Evolutionary conservation across 2,888 invertebrate genomes (phyloP), one percentile per base, ranked within the genome.

Genomic region (Ichneumon xanthorius): DNA sequence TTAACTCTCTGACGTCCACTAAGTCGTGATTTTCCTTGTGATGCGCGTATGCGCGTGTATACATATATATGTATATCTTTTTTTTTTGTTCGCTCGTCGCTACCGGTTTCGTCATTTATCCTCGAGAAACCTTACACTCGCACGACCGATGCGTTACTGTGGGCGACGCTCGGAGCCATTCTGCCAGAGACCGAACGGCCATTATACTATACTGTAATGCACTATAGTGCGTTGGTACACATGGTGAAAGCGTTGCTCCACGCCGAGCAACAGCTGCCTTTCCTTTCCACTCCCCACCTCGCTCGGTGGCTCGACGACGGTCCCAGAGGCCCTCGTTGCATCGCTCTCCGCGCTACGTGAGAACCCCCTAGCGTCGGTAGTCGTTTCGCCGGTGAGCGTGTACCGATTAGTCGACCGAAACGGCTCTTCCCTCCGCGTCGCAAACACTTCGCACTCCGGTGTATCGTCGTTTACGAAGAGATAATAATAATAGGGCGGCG

Each of bases 381-480:
- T 30, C 61, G 16, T 7, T 67, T 19, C 40, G 4, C 40, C 22
- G n/a, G 22, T 19, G 4, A 9, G 37, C 19, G n/a, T 19, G 19
- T 67, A 67, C 65, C 65, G 65, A 67, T 67, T 67, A 67, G 40
- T 40, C 37, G 65, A 67, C 19, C 40, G 65, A 67, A 67, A 67
- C 65, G 65, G 37, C 40, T n/a, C 63, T 63, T n/a, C 63, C 11
- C 63, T 9, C 7, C 37, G 30, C n/a, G 5, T 16, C 14, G 14
- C n/a, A 37, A 65, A 33, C 16, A 65, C 37, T 65, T n/a, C 19
- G 55, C n/a, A 55, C 22, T 55, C 22, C n/a, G 9, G 1, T 37
- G 37, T 55, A 53, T 4, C 22, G 16, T n/a, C 19, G 22, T 11
- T 19, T 19, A 9, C 19, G 22, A 7, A 19, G 22, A 55, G 19